phyloP scores from a whole-genome alignment of 2,888 invertebrate species.

The Eupithecia subfuscata region DNA sequence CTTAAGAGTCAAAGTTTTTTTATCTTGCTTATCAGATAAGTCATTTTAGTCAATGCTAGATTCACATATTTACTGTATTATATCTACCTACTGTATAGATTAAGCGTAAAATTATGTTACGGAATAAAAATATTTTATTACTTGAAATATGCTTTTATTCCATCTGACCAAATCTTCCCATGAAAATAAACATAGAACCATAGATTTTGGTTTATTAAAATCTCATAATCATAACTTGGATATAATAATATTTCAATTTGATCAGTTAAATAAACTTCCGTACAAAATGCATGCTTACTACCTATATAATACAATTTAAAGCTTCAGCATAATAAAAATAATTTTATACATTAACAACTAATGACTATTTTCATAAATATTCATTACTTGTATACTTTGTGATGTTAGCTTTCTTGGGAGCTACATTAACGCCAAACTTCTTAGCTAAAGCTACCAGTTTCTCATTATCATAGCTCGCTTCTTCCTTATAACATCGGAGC shows the following conservation, averaged over 20 bases:
- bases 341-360: conserved; percentile 66
- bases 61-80: background rate
- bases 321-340: conserved; percentile 82
- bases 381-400: conserved; percentile 88
- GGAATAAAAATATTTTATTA: conserved; percentile 44
- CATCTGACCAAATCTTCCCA: conserved; percentile 54
- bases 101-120: conserved; percentile 17
- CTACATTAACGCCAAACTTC: conserved; percentile 82
- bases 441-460: conserved; percentile 79
- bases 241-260: conserved; percentile 80
- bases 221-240: conserved; percentile 80
- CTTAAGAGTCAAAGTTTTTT: background rate
- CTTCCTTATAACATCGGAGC: conserved; percentile 85
- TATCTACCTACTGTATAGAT: background rate
- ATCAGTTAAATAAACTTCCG: conserved; percentile 79
- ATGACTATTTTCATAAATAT: conserved; percentile 83
- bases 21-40: background rate
- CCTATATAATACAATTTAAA: conserved; percentile 83
- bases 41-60: conserved; percentile 7
- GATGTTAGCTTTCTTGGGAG: conserved; percentile 85
- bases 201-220: conserved; percentile 77
- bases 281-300: conserved; percentile 81
- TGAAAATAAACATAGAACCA: conserved; percentile 66
- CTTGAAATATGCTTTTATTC: conserved; percentile 59
- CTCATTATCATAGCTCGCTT: conserved; percentile 84